Evolutionary conservation across 2,888 invertebrate genomes (phyloP), one percentile per base, ranked within the genome.

Genomic region (Ceraclea dissimilis): DNA sequence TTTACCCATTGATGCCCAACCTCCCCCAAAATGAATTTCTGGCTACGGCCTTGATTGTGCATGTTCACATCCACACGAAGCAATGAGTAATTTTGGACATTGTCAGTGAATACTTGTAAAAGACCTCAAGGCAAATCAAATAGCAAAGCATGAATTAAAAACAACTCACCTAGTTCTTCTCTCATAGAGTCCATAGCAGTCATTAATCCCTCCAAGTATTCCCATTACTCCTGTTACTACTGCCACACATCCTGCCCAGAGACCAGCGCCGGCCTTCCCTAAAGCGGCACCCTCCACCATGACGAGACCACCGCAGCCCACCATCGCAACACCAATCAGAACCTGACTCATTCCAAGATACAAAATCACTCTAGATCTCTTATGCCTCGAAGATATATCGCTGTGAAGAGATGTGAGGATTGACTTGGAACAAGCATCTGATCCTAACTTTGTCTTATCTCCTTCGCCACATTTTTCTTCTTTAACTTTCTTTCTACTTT

Each of bases 221-320:
- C 85, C 85, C 4, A 83, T 72, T 1, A 75, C 72, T 1, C 85
- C 85, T 1, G 84, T 79, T 5, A 79, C 79, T 16, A 84, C 78
- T 10, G 83, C 81, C 43, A 82, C 72, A 60, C 81, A 79, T 18
- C 85, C 85, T 48, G 84, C 81, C 85, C 85, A 85, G 54, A 85
- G 73, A 2, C 85, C 85, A 1, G 83, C 84, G 19, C 85, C 85
- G 22, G 79, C 79, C 52, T 79, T 68, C 26, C 81, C 72, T 61
- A 78, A 68, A 59, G 77, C 74, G 48, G 84, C 82, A 48, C 81
- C 81, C 67, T 83, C 80, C 62, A 82, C 78, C 62, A 84, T 76
- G 2, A 81, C 83, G 61, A 82, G 66, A 19, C 83, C 80, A 1
- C 85, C 85, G 57, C 81, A 82, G 4, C 81, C 79, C 61, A 82